Evolutionary conservation across 2,888 invertebrate genomes (phyloP), one percentile per base, ranked within the genome.

Genomic region (Ichneumoninae sp.): DNA sequence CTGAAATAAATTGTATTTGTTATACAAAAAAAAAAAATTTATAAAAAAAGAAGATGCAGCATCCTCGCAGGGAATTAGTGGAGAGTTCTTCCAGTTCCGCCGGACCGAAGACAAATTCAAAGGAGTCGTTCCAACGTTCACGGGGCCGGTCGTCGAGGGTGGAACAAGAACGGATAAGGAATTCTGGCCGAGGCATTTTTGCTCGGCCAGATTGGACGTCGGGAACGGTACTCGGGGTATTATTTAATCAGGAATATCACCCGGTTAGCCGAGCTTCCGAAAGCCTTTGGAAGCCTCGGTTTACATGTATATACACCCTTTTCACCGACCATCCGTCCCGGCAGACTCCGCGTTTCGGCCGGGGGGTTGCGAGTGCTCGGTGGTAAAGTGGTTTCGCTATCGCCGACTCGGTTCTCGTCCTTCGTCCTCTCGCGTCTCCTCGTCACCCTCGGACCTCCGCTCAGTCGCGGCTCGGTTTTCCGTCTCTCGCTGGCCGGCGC

Each of bases 231-330:
- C 50, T 30, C 33, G 26, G 73, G 71, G 80, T 66, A 80, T 80
- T 80, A 73, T 80, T 80, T 80, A 73, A 80, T 80, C 73, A 80
- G 73, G 65, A 19, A 73, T 66, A 80, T 73, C 71, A 70, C 71
- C 44, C 22, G 40, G 50, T 40, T 68, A 60, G 52, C 65, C 71
- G 79, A 50, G 63, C n/a, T 71, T 50, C 50, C 65, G 65, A 65
- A 65, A 66, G n/a, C 66, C 80, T 30, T 16, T 16, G 33, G 60
- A 70, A 26, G 57, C 50, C 65, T 30, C 65, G 33, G 30, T 19
- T 8, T n/a, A 26, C 26, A 52, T 52, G 50, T 52, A 52, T 19
- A 71, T 8, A 3, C 36, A 19, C 7, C 19, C 19, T 68, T 47
- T n/a, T 33, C 69, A 22, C 7, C 50, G 22, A 4, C 13, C 19